Evolutionary conservation across 2,113 vertebrate species (phyloP).

Genomic region (Ochotona princeps): DNA sequence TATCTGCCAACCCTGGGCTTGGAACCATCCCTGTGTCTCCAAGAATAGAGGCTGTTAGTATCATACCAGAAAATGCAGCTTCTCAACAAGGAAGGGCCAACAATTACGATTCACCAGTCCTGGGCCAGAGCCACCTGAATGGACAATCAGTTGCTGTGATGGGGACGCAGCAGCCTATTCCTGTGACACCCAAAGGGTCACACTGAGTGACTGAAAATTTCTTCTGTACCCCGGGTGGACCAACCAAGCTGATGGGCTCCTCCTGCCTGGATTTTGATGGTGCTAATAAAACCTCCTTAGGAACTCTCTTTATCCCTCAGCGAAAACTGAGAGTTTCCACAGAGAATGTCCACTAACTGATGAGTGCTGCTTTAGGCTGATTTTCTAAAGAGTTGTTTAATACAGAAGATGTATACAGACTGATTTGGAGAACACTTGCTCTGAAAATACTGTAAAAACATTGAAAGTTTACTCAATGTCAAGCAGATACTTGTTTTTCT

Average conservation of each 20-base stretch:
- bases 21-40: conserved; percentile 78
- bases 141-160: conserved; percentile 82
- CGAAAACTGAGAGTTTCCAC: conserved; percentile 92
- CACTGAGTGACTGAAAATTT: conserved; percentile 88
- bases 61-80: conserved; percentile 73
- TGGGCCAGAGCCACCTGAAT: conserved; percentile 59
- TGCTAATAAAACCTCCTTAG: conserved; percentile 75
- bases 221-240: conserved; percentile 91
- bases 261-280: conserved; percentile 80
- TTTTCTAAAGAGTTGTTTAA: conserved; percentile 59
- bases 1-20: conserved; percentile 73
- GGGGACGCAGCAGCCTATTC: conserved; percentile 87
- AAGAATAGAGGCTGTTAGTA: conserved; percentile 78
- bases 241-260: conserved; percentile 74
- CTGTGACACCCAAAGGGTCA: conserved; percentile 89
- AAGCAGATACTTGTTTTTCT: conserved; percentile 74
- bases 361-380: conserved; percentile 1
- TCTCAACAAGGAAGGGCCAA: conserved; percentile 87
- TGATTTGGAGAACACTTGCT: conserved; percentile 34
- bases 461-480: conserved; percentile 68
- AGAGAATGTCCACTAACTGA: conserved; percentile 85
- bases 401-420: conserved; percentile 34
- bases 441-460: conserved; percentile 71
- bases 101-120: conserved; percentile 80
- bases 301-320: conserved; percentile 89